Evolutionary conservation across 2,888 invertebrate genomes (phyloP).

Genomic region (Papilio demoleus): DNA sequence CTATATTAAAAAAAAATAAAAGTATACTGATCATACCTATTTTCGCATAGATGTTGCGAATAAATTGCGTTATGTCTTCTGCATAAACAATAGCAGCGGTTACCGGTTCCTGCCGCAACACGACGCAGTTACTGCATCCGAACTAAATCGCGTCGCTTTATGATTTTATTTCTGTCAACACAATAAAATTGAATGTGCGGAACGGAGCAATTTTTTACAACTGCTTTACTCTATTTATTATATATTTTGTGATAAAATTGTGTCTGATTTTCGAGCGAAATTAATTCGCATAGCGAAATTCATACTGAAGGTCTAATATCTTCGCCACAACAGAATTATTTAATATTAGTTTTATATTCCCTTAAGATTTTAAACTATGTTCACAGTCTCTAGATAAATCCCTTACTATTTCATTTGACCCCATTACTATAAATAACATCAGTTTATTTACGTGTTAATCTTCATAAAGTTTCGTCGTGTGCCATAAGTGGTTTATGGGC

Average conservation of each 20-base stretch:
- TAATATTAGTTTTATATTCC: too few relatives aligned
- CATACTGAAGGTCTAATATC: neutral
- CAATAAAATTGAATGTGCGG: slow-evolving; percentile 19
- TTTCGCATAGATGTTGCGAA: neutral
- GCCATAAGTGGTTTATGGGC: slow-evolving; percentile 12
- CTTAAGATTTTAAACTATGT: neutral
- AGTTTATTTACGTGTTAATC: neutral
- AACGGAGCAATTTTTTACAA: slow-evolving; percentile 29
- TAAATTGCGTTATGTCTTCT: slow-evolving; percentile 5
- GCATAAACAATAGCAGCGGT: slow-evolving; percentile 5
- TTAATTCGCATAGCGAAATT: neutral
- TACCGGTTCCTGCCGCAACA: slow-evolving; percentile 2
- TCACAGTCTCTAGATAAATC: neutral
- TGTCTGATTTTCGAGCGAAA: neutral
- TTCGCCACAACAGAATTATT: neutral
- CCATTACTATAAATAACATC: neutral
- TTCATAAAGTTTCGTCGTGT: slow-evolving; percentile 16
- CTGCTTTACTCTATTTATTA: slow-evolving; percentile 27
- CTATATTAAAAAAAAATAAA: neutral
- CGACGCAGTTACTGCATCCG: slow-evolving; percentile 9
- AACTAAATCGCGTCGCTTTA: slow-evolving; percentile 23
- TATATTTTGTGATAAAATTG: slow-evolving; percentile 24
- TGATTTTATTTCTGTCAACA: slow-evolving; percentile 15
- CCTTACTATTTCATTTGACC: neutral
- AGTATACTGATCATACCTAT: neutral